Evolutionary conservation across 2,888 invertebrate species (phyloP).

Genomic region (Ceramica pisi): DNA sequence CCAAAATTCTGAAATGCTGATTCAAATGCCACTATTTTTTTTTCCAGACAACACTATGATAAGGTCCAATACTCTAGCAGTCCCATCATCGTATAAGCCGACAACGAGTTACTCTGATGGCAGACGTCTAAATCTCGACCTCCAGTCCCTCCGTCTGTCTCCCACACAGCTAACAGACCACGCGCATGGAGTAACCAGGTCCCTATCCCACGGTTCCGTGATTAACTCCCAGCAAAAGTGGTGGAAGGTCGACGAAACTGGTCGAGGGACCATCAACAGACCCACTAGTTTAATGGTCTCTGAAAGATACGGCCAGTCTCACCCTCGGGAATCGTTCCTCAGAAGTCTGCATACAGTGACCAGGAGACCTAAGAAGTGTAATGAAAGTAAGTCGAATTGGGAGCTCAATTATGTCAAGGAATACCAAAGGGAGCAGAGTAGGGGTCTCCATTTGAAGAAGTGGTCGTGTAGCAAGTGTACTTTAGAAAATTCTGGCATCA

Average conservation of each 20-base stretch:
- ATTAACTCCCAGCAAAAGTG: slow-evolving; percentile 88
- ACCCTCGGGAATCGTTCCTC: slow-evolving; percentile 85
- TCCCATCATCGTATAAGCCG: slow-evolving; percentile 88
- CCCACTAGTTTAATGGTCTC: slow-evolving; percentile 92
- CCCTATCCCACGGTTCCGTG: slow-evolving; percentile 92
- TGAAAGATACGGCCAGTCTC: slow-evolving; percentile 84
- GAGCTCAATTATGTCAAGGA: slow-evolving; percentile 88
- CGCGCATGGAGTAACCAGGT: slow-evolving; percentile 90
- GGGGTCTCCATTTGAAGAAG: slow-evolving; percentile 85
- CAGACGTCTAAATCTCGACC: slow-evolving; percentile 82
- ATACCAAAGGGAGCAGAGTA: slow-evolving; percentile 86
- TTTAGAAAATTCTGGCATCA: slow-evolving; percentile 92
- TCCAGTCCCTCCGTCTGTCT: slow-evolving; percentile 83
- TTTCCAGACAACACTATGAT: slow-evolving; percentile 89
- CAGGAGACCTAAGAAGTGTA: slow-evolving; percentile 86
- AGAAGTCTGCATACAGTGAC: slow-evolving; percentile 87
- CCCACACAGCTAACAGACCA: slow-evolving; percentile 84
- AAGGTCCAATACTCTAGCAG: slow-evolving; percentile 89
- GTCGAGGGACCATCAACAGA: slow-evolving; percentile 85
- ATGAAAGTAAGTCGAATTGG: slow-evolving; percentile 88
- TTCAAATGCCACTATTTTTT: background rate
- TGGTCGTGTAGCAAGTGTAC: slow-evolving; percentile 95
- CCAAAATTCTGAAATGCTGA: background rate
- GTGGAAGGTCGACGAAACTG: slow-evolving; percentile 88
- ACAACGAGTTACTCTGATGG: slow-evolving; percentile 82